Conservation (phyloP, 2,797 vertebrate species). For the Aulostomus chinensis region DNA sequence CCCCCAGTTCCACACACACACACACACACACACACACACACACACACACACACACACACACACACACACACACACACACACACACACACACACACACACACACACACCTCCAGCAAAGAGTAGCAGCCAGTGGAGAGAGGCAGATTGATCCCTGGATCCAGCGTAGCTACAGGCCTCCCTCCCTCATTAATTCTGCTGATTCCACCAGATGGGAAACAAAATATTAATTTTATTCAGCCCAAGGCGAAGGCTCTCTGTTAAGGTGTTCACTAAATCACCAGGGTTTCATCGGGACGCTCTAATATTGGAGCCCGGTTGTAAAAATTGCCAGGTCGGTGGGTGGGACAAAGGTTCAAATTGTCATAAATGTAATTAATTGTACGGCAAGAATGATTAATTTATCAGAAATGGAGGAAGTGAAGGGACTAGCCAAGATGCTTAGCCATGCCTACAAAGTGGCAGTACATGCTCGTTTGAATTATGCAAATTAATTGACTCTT, state of each 20-base stretch:
- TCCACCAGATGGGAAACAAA: slow-evolving; percentile 99
- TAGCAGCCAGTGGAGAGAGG: slow-evolving; percentile 81
- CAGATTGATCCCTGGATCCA: slow-evolving; percentile 89
- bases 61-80: too few species aligned
- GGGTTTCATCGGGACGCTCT: slow-evolving; percentile 86
- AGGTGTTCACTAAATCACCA: slow-evolving; percentile 95
- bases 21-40: too few species aligned
- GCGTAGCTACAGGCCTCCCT: slow-evolving; percentile 89
- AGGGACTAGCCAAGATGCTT: slow-evolving; percentile 83
- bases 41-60: too few species aligned
- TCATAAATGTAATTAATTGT: slow-evolving; percentile 99
- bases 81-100: too few species aligned
- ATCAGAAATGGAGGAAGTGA: slow-evolving; percentile 86
- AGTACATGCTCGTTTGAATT: slow-evolving; percentile 92
- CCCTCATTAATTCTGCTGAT: slow-evolving; percentile 99
- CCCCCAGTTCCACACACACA: slow-evolving; percentile 38
- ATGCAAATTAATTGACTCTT: slow-evolving; percentile 99
- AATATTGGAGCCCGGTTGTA: slow-evolving; percentile 88
- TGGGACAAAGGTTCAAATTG: slow-evolving; percentile 90
- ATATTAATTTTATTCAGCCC: slow-evolving; percentile 99
- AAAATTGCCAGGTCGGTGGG: slow-evolving; percentile 79
- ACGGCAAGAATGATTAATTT: slow-evolving; percentile 94
- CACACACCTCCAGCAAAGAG: slow-evolving; percentile 83
- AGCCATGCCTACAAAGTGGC: slow-evolving; percentile 92
- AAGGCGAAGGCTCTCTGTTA: slow-evolving; percentile 92